These are phyloP conservation scores for Polypterus senegalus DNA, from an alignment of 2,113 vertebrate genomes.

Conservation along the genomic window DNA sequence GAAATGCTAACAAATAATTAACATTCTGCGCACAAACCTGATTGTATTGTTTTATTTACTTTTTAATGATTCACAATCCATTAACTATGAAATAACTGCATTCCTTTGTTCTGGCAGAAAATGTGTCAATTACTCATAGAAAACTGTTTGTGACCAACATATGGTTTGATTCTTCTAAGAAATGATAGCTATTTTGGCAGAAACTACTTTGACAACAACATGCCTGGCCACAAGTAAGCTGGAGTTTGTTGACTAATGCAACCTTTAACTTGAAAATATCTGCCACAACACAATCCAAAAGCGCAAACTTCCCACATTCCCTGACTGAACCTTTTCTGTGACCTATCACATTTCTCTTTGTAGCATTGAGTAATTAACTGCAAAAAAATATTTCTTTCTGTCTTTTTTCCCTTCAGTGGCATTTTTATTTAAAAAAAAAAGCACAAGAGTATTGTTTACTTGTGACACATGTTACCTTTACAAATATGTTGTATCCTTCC, in stretches of 20 bases:
- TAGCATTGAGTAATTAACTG: constrained; percentile 26
- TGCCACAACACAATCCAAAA: constrained; percentile 34
- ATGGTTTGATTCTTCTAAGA: constrained; percentile 31
- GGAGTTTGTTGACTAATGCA: constrained; percentile 38
- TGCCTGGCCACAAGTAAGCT: constrained; percentile 32
- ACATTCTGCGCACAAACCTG: too few relatives aligned
- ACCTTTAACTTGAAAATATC: constrained; percentile 41
- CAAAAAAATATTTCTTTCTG: constrained; percentile 26
- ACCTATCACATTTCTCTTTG: constrained; percentile 47
- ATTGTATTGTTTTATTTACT: too few relatives aligned
- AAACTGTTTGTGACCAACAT: constrained; percentile 53
- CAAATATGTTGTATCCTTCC: constrained; percentile 54
- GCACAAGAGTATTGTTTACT: constrained; percentile 36
- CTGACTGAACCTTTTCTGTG: constrained; percentile 31
- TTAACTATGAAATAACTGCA: too few relatives aligned
- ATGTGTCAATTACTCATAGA: constrained; percentile 46
- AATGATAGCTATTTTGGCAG: constrained; percentile 36
- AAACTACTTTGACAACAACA: constrained; percentile 41
- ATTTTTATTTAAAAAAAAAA: constrained; percentile 30
- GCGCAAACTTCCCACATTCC: constrained; percentile 41
- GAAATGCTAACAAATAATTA: too few relatives aligned
- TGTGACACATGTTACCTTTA: constrained; percentile 36
- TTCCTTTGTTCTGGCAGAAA: constrained; percentile 23
- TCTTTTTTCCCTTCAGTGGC: constrained; percentile 27
- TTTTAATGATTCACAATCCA: too few relatives aligned